phyloP scores from a whole-genome alignment of 2,888 invertebrate genomes.

The Drosophila melanocephala region DNA sequence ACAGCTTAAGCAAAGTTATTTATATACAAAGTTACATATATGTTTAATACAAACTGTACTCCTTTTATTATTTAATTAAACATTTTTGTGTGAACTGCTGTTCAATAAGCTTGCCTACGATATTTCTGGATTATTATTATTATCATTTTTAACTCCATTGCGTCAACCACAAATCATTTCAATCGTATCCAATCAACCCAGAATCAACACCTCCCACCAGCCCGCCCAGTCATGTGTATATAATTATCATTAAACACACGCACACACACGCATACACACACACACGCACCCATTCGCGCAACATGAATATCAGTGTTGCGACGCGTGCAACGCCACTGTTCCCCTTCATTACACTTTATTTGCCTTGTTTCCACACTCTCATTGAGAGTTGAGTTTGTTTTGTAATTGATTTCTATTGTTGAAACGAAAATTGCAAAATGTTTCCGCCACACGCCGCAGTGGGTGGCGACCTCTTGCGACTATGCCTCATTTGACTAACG shows the following conservation, averaged over 20 bases:
- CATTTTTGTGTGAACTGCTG: not conserved
- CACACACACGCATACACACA: not conserved
- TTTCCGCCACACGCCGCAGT: conserved; percentile 42
- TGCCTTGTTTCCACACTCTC: conserved; percentile 73
- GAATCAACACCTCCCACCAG: conserved; percentile 50
- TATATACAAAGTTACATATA: not conserved
- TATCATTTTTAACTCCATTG: not conserved
- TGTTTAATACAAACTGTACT: not conserved
- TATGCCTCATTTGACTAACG: conserved; percentile 63
- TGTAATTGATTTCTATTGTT: conserved; percentile 79
- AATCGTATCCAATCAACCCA: conserved; percentile 61
- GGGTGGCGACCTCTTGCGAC: not conserved
- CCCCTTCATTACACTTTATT: conserved; percentile 58
- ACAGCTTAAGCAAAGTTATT: not conserved
- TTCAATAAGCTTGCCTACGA: not conserved
- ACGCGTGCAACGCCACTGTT: conserved; percentile 13
- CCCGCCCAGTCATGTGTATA: conserved; percentile 44
- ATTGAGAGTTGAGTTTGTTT: conserved; percentile 74
- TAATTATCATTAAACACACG: conserved; percentile 23
- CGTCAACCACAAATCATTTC: conserved; percentile 26
- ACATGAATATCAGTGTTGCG: conserved; percentile 3
- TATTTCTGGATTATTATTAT: not conserved
- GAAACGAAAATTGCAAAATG: conserved; percentile 75
- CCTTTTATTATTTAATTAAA: not conserved
- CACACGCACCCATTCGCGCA: not conserved